Evolutionary conservation across 2,888 invertebrate genomes (phyloP).

Genomic region (Apantesis nais): DNA sequence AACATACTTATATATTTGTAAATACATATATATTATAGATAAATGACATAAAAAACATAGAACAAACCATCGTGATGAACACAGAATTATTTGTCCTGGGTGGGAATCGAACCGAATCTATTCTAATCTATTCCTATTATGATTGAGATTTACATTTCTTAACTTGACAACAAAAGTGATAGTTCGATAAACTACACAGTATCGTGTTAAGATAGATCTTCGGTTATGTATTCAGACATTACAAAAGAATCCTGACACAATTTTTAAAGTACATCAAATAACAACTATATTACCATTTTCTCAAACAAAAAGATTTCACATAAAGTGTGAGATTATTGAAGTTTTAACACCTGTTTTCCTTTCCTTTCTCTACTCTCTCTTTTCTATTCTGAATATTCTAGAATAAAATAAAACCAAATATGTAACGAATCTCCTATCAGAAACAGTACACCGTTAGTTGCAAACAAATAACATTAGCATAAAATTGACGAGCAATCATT

Average conservation of each 20-base stretch:
- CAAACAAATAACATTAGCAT: constrained; percentile 44
- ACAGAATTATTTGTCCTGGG: no score
- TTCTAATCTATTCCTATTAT: no score
- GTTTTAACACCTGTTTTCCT: not conserved
- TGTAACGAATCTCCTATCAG: constrained; percentile 6
- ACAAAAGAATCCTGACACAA: not conserved
- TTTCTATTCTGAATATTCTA: not conserved
- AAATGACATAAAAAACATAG: no score
- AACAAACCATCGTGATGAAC: no score
- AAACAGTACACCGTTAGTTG: constrained; percentile 28
- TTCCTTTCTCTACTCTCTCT: not conserved
- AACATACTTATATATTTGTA: no score
- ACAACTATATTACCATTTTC: not conserved
- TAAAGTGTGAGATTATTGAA: not conserved
- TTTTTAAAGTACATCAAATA: not conserved
- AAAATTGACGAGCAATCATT: constrained; percentile 48
- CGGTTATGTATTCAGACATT: not conserved
- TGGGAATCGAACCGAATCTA: no score
- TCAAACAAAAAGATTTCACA: not conserved
- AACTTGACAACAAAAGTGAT: not conserved
- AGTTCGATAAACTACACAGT: no score
- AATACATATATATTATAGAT: no score
- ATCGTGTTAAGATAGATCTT: not conserved
- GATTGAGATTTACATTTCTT: not conserved
- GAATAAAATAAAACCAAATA: constrained; percentile 1